Base-by-base conservation (phyloP, 2,888 invertebrate species). In the Drosophila histrio region DNA sequence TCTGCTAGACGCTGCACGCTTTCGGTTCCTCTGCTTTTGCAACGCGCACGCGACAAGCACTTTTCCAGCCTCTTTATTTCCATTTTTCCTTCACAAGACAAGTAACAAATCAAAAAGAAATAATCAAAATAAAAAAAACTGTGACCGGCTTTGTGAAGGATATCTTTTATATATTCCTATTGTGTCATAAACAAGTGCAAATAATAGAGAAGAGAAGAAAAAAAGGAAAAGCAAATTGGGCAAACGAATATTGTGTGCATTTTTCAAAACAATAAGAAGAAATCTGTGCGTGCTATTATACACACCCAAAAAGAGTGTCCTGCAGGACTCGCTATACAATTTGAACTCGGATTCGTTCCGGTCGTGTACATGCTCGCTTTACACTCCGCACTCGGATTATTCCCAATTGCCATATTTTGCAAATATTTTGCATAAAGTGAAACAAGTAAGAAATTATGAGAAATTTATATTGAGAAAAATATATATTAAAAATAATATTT, bases 1-100 rank as follows among this genome's bases (percentile, higher is more conserved):
- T 88, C 77, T 89, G 72, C 72, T 79, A 79, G 87, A 76, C 71
- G 76, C 70, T 83, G 77, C 75, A 86, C 85, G 80, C 72, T 76
- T 76, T 75, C 68, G 76, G 66, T 77, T 69, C 71, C 61, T 57
- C 53, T 46, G 70, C 56, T 66, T 70, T 52, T 24, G 58, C 21
- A 47, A 49, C 68, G 72, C 72, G 76, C 76, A 76, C 76, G 76
- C 76, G 76, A 74, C 73, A 32, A 62, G 59, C 64, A 69, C 53
- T 66, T 54, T 70, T 69, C 66, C 77, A 67, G 63, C 58, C 61
- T 59, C 60, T 61, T 30, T 13, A 49, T 26, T 56, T 56, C 41
- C 59, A 44, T 44, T 38, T 52, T 28, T 28, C 59, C 43, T 26
- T 38, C 26, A 41, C 38, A 71, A 53, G 26, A 47, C 38, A 39